Percentiles rank a stretch among this genome's conserved stretches.
Conservation (phyloP, 2,113 vertebrate genomes). For the Cairina moschata region DNA sequence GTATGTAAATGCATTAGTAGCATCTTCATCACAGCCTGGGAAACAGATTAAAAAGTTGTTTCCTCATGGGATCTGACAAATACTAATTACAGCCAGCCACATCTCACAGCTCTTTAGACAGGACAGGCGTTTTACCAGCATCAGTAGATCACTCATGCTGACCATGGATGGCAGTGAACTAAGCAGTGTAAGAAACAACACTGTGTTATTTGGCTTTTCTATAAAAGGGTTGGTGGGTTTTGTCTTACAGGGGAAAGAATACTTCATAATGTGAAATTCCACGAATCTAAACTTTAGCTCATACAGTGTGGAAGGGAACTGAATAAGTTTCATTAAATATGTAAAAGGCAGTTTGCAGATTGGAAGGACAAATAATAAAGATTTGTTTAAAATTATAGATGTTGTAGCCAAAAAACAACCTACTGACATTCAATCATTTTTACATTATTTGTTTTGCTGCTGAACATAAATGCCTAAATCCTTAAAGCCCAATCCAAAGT, state of each 20-base stretch:
- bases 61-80: too few species aligned
- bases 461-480: neutral
- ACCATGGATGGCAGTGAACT: neutral
- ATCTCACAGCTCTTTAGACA: neutral
- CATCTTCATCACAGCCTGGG: too few species aligned
- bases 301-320: neutral
- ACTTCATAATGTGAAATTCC: neutral
- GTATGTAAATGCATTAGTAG: too few species aligned
- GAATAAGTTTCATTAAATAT: neutral
- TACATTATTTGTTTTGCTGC: neutral
- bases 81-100: neutral
- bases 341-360: neutral
- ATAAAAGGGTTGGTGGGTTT: neutral
- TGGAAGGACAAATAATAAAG: neutral
- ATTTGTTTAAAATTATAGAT: neutral
- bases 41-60: too few species aligned
- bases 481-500: neutral
- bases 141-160: neutral
- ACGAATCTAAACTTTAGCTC: neutral
- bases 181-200: neutral
- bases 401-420: neutral
- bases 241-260: neutral
- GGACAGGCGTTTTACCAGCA: neutral
- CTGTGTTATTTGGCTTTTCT: neutral
- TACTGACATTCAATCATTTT: neutral